These are phyloP conservation scores for Tenebrio molitor DNA, from an alignment of 1,140 invertebrate genomes.

Conservation along the genomic window DNA sequence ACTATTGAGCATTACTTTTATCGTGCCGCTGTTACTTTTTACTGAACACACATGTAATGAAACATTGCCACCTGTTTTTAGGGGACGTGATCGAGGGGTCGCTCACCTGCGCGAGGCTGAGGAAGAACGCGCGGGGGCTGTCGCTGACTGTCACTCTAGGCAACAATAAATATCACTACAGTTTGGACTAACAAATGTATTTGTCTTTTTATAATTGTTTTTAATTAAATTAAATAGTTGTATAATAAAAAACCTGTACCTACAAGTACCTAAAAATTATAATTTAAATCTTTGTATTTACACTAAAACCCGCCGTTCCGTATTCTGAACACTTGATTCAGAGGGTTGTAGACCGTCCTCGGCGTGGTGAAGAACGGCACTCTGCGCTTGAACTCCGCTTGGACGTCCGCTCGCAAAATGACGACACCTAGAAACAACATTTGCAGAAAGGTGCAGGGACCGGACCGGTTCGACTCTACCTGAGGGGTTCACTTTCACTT, in stretches of 20 bases:
- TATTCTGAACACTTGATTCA: conserved; percentile 73
- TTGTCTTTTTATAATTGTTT: conserved; percentile 15
- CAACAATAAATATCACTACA: conserved; percentile 62
- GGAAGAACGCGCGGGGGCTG: conserved; percentile 63
- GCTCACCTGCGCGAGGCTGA: conserved; percentile 59
- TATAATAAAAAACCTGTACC: conserved; percentile 55
- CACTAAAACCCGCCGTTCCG: conserved; percentile 62
- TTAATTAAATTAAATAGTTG: conserved; percentile 55
- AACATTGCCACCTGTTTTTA: too few relatives aligned
- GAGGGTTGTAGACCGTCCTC: conserved; percentile 74
- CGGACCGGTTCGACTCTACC: conserved; percentile 69
- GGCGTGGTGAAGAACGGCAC: conserved; percentile 68
- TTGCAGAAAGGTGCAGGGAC: conserved; percentile 15
- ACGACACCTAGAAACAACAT: conserved; percentile 75
- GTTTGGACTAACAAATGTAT: conserved; percentile 58
- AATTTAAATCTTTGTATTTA: conserved; percentile 53
- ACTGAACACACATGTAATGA: too few relatives aligned
- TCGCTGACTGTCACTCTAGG: conserved; percentile 59
- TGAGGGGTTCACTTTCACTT: conserved; percentile 94
- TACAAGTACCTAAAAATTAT: conserved; percentile 52
- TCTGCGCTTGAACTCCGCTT: conserved; percentile 72
- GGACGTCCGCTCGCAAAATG: conserved; percentile 84
- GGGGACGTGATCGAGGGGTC: conserved; percentile 60
- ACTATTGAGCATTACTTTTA: too few relatives aligned
- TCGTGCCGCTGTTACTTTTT: too few relatives aligned